Evolutionary conservation across 1,140 invertebrate genomes (phyloP).

Genomic region (Cephus cinctus): DNA sequence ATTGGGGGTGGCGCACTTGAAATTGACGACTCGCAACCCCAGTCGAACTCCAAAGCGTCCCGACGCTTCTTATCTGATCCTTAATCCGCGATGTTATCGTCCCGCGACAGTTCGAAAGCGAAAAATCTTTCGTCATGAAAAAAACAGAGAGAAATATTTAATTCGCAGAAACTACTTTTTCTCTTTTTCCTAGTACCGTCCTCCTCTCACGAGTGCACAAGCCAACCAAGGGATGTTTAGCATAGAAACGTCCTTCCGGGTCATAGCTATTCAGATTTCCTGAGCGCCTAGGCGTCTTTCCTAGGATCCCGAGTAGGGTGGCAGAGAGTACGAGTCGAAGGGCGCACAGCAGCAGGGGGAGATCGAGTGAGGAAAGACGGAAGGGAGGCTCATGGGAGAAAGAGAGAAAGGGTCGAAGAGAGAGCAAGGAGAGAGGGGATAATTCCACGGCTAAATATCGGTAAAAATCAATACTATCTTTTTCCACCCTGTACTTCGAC

Average conservation of each 20-base stretch:
- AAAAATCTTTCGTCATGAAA: no score
- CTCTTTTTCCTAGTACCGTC: no score
- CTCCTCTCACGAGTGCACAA: no score
- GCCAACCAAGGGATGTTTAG: slow-evolving; percentile 21
- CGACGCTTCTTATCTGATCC: no score
- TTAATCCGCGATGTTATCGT: no score
- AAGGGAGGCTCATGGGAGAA: slow-evolving; percentile 7
- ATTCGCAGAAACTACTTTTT: no score
- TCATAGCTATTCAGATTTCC: slow-evolving; percentile 36
- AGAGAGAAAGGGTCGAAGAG: slow-evolving; percentile 1
- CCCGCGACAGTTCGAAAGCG: no score
- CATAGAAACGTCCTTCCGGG: slow-evolving; percentile 33
- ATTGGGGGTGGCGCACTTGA: no score
- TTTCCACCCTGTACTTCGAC: slow-evolving; percentile 36
- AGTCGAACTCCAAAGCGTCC: no score
- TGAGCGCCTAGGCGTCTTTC: slow-evolving; percentile 5
- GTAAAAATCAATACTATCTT: slow-evolving; percentile 55
- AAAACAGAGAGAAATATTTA: no score
- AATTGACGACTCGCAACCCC: no score
- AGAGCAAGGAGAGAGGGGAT: slow-evolving; percentile 30
- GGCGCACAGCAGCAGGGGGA: slow-evolving; percentile 20
- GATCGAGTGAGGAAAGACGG: slow-evolving; percentile 13
- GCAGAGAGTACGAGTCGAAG: slow-evolving; percentile 34
- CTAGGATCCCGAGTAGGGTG: slow-evolving; percentile 28
- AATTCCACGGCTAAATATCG: slow-evolving; percentile 53